Evolutionary conservation across 2,888 invertebrate species (phyloP).

Genomic region (Leptinotarsa tumamoca): DNA sequence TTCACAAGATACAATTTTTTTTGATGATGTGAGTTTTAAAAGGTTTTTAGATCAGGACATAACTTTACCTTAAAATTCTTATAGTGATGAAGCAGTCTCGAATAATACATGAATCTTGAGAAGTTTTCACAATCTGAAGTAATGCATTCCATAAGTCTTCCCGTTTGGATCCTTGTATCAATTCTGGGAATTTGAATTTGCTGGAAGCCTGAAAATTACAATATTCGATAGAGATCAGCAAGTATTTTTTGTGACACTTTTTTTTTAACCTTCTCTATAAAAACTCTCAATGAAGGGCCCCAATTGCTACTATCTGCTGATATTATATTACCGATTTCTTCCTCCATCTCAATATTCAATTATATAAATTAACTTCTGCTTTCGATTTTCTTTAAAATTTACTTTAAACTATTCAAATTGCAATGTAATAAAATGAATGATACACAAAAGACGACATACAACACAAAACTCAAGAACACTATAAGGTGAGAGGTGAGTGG

Average conservation of each 20-base stretch:
- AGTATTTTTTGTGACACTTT: background rate
- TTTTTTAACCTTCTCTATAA: slow-evolving; percentile 22
- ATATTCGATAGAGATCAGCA: background rate
- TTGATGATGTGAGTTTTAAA: too few species aligned
- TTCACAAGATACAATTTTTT: background rate
- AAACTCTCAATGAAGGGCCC: slow-evolving; percentile 1
- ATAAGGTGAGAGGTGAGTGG: too few species aligned
- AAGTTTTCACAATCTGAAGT: slow-evolving; percentile 71
- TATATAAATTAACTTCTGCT: too few species aligned
- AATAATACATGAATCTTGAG: slow-evolving; percentile 66
- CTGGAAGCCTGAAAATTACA: slow-evolving; percentile 68
- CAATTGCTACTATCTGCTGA: slow-evolving; percentile 13
- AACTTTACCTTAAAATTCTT: slow-evolving; percentile 74
- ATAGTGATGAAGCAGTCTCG: slow-evolving; percentile 72
- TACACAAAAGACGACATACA: too few species aligned
- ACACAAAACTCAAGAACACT: too few species aligned
- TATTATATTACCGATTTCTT: slow-evolving; percentile 19
- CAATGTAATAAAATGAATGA: too few species aligned
- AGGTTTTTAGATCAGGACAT: too few species aligned
- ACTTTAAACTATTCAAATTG: too few species aligned
- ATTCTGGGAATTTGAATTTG: slow-evolving; percentile 70
- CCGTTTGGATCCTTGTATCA: slow-evolving; percentile 66
- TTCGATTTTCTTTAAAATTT: too few species aligned
- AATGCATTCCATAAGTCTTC: slow-evolving; percentile 73
- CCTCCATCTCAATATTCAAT: background rate